Evolutionary conservation across 1,140 invertebrate species (phyloP).

Genomic region (Trichogramma pretiosum): DNA sequence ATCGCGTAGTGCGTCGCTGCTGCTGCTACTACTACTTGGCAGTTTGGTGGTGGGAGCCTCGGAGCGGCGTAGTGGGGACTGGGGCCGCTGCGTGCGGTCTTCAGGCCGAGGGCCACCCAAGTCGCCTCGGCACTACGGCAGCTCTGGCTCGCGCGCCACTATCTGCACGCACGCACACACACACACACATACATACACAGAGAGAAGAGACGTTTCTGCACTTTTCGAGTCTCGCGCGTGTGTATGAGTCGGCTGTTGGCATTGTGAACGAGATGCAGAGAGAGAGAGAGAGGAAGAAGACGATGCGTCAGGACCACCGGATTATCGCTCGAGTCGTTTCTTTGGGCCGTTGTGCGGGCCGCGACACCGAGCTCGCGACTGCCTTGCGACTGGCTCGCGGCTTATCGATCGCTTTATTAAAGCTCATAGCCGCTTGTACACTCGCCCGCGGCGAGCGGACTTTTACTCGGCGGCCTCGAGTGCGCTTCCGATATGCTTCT

Average conservation of each 20-base stretch:
- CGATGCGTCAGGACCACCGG: constrained; percentile 1
- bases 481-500: not conserved
- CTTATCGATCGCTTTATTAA: constrained; percentile 12
- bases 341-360: not conserved
- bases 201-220: constrained; percentile 8
- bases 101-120: constrained; percentile 44
- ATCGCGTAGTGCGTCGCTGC: no score
- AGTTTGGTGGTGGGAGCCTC: constrained; percentile 22
- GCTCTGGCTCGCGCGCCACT: no score
- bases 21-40: no score
- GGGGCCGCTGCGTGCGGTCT: constrained; percentile 45
- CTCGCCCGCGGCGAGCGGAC: not conserved
- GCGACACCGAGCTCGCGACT: not conserved
- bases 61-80: constrained; percentile 42
- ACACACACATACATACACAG: constrained; percentile 16
- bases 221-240: not conserved
- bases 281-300: constrained; percentile 15
- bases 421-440: not conserved
- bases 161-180: constrained; percentile 25
- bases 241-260: not conserved
- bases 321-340: constrained; percentile 8
- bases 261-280: constrained; percentile 15
- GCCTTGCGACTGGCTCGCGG: no score
- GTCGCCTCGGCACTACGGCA: constrained; percentile 33
- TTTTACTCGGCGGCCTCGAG: not conserved